Percentiles rank a stretch among this genome's conserved stretches.
phyloP scores from a whole-genome alignment of 2,113 vertebrate species.

The Scalopus aquaticus region DNA sequence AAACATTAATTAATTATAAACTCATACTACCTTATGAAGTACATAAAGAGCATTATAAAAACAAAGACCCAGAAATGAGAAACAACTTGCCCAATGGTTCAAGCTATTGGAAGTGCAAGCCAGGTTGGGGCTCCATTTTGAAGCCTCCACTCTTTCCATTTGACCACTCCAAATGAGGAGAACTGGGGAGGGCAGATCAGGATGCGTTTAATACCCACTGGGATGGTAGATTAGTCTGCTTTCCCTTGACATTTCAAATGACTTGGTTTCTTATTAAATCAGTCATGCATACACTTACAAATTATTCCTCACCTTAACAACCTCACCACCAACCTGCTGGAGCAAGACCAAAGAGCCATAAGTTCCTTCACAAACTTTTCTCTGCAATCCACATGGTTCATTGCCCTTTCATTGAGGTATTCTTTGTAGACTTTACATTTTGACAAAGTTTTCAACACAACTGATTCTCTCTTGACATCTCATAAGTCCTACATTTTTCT shows the following conservation, averaged over 20 bases:
- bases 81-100: not conserved
- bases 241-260: slow-evolving; percentile 49
- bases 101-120: not conserved
- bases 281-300: slow-evolving; percentile 56
- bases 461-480: not conserved
- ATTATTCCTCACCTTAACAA: slow-evolving; percentile 61
- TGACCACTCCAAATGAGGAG: not conserved
- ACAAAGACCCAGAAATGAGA: not conserved
- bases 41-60: not conserved
- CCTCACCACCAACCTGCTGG: slow-evolving; percentile 13
- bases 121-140: not conserved
- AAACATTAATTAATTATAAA: too few relatives aligned
- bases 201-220: not conserved
- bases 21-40: not conserved
- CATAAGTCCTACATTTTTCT: not conserved
- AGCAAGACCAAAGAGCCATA: slow-evolving; percentile 26
- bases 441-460: slow-evolving; percentile 35
- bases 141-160: not conserved
- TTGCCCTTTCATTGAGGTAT: not conserved
- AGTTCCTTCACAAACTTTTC: slow-evolving; percentile 10
- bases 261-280: slow-evolving; percentile 61
- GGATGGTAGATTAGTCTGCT: not conserved
- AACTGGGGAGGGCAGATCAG: too few relatives aligned
- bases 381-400: not conserved
- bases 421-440: slow-evolving; percentile 34